A percentile compares a stretch with the other conserved stretches of the same genome.
phyloP scores from a whole-genome alignment of 2,113 vertebrate species.

The Pseudolaguvia tuberculata region DNA sequence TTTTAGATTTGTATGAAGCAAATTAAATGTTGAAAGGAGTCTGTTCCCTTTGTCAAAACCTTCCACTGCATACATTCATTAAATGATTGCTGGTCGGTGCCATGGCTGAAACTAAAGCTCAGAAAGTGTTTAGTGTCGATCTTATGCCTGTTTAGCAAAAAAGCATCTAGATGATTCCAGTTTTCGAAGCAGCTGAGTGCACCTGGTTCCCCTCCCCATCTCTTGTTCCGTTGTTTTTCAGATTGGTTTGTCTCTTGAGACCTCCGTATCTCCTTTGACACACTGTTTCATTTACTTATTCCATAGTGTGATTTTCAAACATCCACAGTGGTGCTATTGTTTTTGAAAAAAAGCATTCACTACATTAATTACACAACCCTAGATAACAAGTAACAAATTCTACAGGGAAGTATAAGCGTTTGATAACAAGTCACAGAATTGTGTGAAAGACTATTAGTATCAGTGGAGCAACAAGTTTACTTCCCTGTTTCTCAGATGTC shows the following conservation, averaged over 20 bases:
- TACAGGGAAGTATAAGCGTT: background rate
- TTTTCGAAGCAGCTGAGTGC: constrained; percentile 40
- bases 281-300: constrained; percentile 19
- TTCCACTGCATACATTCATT: background rate
- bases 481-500: background rate
- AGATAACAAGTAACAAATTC: background rate
- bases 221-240: constrained; percentile 47
- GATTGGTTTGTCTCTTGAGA: constrained; percentile 36
- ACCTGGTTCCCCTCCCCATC: constrained; percentile 38
- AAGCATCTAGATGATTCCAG: constrained; percentile 36
- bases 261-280: constrained; percentile 30
- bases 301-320: constrained; percentile 9
- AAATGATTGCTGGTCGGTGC: constrained; percentile 10
- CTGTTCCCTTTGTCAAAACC: background rate
- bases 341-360: constrained; percentile 22
- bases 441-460: background rate
- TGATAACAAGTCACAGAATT: background rate
- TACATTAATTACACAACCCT: background rate
- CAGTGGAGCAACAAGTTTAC: background rate
- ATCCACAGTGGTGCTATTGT: constrained; percentile 15
- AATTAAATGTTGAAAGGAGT: background rate
- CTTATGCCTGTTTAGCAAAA: constrained; percentile 27
- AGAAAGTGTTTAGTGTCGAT: constrained; percentile 22
- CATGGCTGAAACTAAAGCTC: background rate
- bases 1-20: background rate